Evolutionary conservation across 2,113 vertebrate genomes (phyloP), one percentile per base, ranked within the genome.

Genomic region (Promerops cafer): DNA sequence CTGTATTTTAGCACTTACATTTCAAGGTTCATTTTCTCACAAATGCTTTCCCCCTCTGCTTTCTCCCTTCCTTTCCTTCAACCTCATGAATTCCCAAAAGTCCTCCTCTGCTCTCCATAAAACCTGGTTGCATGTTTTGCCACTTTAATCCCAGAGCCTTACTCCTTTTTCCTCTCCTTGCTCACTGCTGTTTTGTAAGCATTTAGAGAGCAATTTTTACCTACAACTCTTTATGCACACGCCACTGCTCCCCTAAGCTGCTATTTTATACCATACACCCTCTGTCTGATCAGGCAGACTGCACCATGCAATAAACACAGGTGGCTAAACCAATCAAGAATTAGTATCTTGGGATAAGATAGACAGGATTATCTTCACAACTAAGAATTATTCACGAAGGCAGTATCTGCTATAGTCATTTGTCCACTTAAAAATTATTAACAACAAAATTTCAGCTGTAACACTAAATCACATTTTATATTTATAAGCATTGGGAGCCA

Each of bases 11-110:
- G 65, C 89, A 95, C 82, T 23, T 57, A 35, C 47, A 72, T 84
- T 85, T 92, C 89, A 92, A 95, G 96, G 93, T 94, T 92, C 65
- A 39, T 92, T 94, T 96, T 89, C 81, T 71, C 31, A 89, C 52
- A 85, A 68, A 82, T 6, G 14, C 54, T 44, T 30, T 92, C 63
- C 57, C 63, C 39, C 45, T 83, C 77, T 64, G 65, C 59, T 53
- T 81, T 92, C 49, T 87, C 30, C 80, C 31, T 83, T 82, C 75
- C 60, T 59, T 53, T 44, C 44, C 59, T 64, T 87, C 70, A 63
- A 53, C 57, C 68, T 68, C n/a, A 4, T 14, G 50, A 82, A 91
- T 63, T 79, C 52, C 56, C 59, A 33, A 16, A 16, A 87, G 50
- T 31, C 37, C 52, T 78, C 33, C 35, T 57, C 78, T 72, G 91